These are phyloP conservation scores for Carcinoscorpius rotundicauda DNA, from an alignment of 1,140 invertebrate genomes.

Conservation along the genomic window DNA sequence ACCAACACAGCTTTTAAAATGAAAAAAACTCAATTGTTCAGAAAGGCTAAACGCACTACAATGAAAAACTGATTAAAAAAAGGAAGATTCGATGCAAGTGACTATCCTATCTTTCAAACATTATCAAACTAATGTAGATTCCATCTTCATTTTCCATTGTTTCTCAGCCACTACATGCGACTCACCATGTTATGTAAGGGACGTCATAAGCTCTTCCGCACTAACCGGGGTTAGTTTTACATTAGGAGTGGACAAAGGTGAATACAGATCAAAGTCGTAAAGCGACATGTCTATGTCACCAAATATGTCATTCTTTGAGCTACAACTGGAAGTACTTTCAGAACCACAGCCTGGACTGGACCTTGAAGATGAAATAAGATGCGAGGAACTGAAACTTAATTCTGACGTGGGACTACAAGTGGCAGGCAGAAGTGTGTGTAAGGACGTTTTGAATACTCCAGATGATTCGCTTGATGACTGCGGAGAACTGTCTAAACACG, in stretches of 20 bases:
- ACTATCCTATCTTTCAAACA: no score
- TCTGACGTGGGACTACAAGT: not conserved
- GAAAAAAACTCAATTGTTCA: no score
- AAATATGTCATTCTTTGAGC: slow-evolving; percentile 27
- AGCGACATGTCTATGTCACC: slow-evolving; percentile 28
- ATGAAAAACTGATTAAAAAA: no score
- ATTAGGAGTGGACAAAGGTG: slow-evolving; percentile 39
- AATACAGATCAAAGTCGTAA: slow-evolving; percentile 31
- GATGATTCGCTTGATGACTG: slow-evolving; percentile 5
- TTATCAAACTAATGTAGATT: no score
- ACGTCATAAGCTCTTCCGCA: slow-evolving; percentile 46
- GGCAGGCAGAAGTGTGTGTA: slow-evolving; percentile 19
- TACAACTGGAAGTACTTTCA: not conserved
- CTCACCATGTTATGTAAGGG: no score
- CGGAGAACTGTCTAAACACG: not conserved
- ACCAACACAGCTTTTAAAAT: no score
- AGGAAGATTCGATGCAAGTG: no score
- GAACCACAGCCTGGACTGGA: not conserved
- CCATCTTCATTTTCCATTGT: no score
- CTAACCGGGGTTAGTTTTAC: slow-evolving; percentile 48
- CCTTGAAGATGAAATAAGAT: slow-evolving; percentile 7
- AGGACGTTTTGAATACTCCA: slow-evolving; percentile 9
- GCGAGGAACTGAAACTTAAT: slow-evolving; percentile 2
- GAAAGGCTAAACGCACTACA: no score
- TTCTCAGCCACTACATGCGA: no score